Evolutionary conservation across 1,140 invertebrate genomes (phyloP).

Genomic region (Diorhabda elongata): DNA sequence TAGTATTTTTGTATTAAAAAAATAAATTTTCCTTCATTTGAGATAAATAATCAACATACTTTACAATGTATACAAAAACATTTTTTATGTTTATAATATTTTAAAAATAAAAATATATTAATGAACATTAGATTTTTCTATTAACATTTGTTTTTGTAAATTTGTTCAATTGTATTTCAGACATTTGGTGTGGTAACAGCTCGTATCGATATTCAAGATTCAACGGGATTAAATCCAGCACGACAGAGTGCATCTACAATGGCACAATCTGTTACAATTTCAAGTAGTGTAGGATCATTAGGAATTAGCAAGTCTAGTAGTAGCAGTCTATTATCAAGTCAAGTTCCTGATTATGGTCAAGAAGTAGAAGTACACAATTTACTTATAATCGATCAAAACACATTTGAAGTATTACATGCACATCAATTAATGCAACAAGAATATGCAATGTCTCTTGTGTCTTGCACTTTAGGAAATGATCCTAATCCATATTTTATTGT

Average conservation of each 20-base stretch:
- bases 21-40: no score
- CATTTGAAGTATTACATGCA: conserved; percentile 92
- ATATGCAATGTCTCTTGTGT: conserved; percentile 85
- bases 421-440: conserved; percentile 87
- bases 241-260: conserved; percentile 76
- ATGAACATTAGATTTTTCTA: no score
- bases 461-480: conserved; percentile 88
- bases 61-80: no score
- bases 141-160: neutral
- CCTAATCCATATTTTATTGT: conserved; percentile 89
- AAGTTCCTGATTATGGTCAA: conserved; percentile 60
- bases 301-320: conserved; percentile 47
- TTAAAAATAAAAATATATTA: no score
- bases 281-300: conserved; percentile 47
- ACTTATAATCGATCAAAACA: conserved; percentile 92
- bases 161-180: conserved; percentile 44
- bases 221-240: conserved; percentile 60
- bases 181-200: conserved; percentile 93
- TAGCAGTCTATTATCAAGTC: conserved; percentile 29
- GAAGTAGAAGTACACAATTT: conserved; percentile 92
- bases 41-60: no score
- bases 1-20: no score
- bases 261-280: conserved; percentile 56
- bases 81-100: no score
- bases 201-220: conserved; percentile 80